Evolutionary conservation across 2,888 invertebrate genomes (phyloP).

Genomic region (Calameuta filiformis): DNA sequence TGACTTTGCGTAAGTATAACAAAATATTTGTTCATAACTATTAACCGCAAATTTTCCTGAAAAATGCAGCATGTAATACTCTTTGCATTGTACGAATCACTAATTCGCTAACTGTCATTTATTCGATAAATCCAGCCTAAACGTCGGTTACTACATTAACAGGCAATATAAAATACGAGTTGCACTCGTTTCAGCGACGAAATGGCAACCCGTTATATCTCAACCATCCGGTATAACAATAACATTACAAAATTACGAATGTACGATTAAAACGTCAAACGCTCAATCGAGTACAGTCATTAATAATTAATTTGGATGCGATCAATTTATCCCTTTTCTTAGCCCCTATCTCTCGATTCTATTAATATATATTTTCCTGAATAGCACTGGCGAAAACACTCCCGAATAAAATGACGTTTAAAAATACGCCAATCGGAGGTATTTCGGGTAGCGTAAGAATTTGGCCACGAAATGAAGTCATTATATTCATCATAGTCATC

Average conservation of each 20-base stretch:
- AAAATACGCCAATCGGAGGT: not conserved
- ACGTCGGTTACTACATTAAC: slow-evolving; percentile 11
- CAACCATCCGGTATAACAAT: slow-evolving; percentile 15
- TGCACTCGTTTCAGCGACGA: slow-evolving; percentile 5
- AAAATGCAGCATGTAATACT: slow-evolving; percentile 19
- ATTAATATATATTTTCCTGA: not conserved
- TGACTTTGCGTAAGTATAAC: slow-evolving; percentile 35
- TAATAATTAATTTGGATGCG: not conserved
- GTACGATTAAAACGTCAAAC: slow-evolving; percentile 8
- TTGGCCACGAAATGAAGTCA: not conserved
- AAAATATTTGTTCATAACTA: slow-evolving; percentile 36
- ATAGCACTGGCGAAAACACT: not conserved
- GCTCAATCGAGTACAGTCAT: slow-evolving; percentile 6
- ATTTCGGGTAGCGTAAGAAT: not conserved
- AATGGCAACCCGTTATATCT: slow-evolving; percentile 7
- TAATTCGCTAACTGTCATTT: slow-evolving; percentile 5
- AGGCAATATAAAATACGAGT: slow-evolving; percentile 20
- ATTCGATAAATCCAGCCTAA: slow-evolving; percentile 1
- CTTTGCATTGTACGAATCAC: slow-evolving; percentile 25
- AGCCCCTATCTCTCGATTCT: not conserved
- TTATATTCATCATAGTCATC: not conserved
- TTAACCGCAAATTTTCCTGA: slow-evolving; percentile 24
- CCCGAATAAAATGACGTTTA: not conserved
- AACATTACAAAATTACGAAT: slow-evolving; percentile 25
- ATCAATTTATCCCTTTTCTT: not conserved